Base-by-base conservation (phyloP, 2,888 invertebrate genomes). In the Hemistola chrysoprasaria region DNA sequence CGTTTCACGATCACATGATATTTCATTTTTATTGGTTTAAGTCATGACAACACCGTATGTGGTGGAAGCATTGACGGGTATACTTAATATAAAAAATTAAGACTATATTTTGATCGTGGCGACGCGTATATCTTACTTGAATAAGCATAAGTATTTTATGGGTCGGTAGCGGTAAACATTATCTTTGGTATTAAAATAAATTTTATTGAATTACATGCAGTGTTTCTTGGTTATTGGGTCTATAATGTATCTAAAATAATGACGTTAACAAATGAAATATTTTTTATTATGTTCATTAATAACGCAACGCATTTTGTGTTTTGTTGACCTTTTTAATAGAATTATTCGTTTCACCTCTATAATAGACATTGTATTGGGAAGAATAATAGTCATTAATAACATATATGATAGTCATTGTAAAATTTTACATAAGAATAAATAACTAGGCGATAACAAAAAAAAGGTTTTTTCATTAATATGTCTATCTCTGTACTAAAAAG, bases 31-130 rank as follows among this genome's bases (percentile, higher is more conserved):
- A 87, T 86, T 80, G 78, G 77, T 71, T 76, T 65, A 71, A 75
- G 84, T 82, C 84, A 85, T 86, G 86, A 81, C 79, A 84, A 78
- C 83, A 70, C 80, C 62, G 66, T 81, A 84, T 80, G 80, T 71
- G 82, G 82, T 78, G 73, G 69, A 65, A 71, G 64, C 76, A 74
- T 66, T 75, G 78, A 81, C 71, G 71, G 72, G 60, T 62, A 70
- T 64, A 70, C 67, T 78, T 76, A 70, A 77, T 75, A 75, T 76
- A 67, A 76, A 78, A 77, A 78, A 78, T 68, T 71, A 70, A 72
- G 68, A 72, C 59, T 70, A 71, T 80, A 78, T 80, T 81, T 79
- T 81, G 81, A 81, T 69, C 56, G 57, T 62, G 61, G 59, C 50
- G 63, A 66, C 61, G 56, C 63, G 65, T 76, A 59, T 66, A 71